These are phyloP conservation scores for Chaetophractus vellerosus DNA, from an alignment of 2,797 vertebrate genomes.

Conservation along the genomic window DNA sequence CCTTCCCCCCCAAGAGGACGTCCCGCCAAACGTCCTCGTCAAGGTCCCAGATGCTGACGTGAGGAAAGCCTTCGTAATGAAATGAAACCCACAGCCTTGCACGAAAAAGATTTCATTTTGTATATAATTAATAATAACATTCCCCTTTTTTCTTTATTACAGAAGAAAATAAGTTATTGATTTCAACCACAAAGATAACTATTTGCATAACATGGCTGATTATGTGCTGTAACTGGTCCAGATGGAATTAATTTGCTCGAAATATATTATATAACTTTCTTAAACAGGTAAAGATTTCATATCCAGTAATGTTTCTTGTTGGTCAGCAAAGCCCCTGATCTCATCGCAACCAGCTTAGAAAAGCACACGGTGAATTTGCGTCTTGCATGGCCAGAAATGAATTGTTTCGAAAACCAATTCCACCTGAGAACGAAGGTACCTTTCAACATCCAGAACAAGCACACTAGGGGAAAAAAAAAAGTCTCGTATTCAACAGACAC, in stretches of 20 bases:
- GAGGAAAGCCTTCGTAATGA: constrained; percentile 84
- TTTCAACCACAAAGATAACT: constrained; percentile 88
- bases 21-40: constrained; percentile 74
- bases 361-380: constrained; percentile 66
- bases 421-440: neutral
- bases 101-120: constrained; percentile 86
- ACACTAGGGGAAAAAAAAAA: rapidly evolving
- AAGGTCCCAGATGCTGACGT: constrained; percentile 70
- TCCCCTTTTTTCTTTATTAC: constrained; percentile 84
- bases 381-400: constrained; percentile 62
- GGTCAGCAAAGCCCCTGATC: constrained; percentile 82
- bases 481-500: neutral
- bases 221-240: constrained; percentile 86
- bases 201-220: constrained; percentile 89
- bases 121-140: constrained; percentile 87
- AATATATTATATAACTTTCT: constrained; percentile 88
- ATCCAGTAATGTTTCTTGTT: constrained; percentile 85
- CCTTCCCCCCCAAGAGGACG: constrained; percentile 69
- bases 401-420: constrained; percentile 54
- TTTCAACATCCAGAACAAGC: neutral
- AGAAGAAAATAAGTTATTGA: constrained; percentile 90
- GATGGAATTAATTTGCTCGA: constrained; percentile 88
- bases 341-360: constrained; percentile 74
- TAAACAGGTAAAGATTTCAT: constrained; percentile 88
- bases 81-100: constrained; percentile 84